Conservation (phyloP, 2,113 vertebrate species). For the Trogon melanurus region DNA sequence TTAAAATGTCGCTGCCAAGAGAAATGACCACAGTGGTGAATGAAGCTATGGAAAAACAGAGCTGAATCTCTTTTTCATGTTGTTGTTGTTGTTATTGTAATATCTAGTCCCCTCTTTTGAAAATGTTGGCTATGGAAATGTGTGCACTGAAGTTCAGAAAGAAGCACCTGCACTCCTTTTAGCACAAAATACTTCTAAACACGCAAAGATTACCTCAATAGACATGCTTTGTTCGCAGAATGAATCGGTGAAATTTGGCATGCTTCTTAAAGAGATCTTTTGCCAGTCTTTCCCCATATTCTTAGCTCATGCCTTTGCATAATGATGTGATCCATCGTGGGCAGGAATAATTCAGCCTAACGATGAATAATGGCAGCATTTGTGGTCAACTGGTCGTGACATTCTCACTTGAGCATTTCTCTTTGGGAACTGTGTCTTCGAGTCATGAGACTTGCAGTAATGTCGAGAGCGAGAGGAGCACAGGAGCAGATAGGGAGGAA, state of each 20-base stretch:
- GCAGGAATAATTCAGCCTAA: conserved; percentile 24
- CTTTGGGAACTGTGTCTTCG: background rate
- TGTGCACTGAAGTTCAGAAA: background rate
- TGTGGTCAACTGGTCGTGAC: conserved; percentile 55
- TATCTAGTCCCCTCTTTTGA: background rate
- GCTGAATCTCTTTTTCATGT: background rate
- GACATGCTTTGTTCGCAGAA: background rate
- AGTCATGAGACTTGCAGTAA: conserved; percentile 42
- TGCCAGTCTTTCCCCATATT: conserved; percentile 6
- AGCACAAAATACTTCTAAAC: background rate
- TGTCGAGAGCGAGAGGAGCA: background rate
- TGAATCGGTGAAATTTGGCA: background rate
- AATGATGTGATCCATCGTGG: conserved; percentile 38
- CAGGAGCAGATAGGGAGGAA: background rate
- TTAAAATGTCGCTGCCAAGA: conserved; percentile 25
- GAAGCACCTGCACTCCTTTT: background rate
- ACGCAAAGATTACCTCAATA: background rate
- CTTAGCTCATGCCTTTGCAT: conserved; percentile 50
- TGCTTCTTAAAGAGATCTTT: background rate
- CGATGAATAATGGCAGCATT: conserved; percentile 55
- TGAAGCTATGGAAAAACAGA: conserved; percentile 40
- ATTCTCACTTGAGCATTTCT: conserved; percentile 47
- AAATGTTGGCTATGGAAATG: background rate
- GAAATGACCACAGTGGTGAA: background rate
- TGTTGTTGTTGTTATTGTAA: background rate